phyloP scores from a whole-genome alignment of 2,888 invertebrate species.

The Dioctria linearis region DNA sequence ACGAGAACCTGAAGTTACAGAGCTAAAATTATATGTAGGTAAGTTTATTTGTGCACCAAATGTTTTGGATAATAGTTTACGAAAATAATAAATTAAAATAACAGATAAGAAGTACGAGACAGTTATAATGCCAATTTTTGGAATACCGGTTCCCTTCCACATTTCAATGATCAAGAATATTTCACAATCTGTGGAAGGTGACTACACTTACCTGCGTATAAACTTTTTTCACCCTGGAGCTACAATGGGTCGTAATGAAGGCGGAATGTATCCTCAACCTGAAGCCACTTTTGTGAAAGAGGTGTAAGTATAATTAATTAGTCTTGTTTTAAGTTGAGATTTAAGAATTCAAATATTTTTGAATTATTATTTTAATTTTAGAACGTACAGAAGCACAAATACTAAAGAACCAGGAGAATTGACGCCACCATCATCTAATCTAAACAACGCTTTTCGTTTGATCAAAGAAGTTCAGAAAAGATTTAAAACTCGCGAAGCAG shows the following conservation, averaged over 20 bases:
- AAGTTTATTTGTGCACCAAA: conserved; percentile 67
- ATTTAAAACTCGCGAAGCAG: conserved; percentile 97
- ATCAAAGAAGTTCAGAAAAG: conserved; percentile 99
- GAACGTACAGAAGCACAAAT: conserved; percentile 97
- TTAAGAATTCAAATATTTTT: background rate
- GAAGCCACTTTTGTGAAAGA: conserved; percentile 99
- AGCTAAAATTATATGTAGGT: conserved; percentile 96
- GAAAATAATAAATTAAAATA: conserved; percentile 61
- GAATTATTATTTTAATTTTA: conserved; percentile 66
- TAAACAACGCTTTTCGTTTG: conserved; percentile 96
- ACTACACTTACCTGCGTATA: conserved; percentile 97
- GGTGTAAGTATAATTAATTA: conserved; percentile 78
- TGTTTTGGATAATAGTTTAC: background rate
- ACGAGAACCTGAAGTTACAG: conserved; percentile 91
- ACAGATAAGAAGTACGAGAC: conserved; percentile 97
- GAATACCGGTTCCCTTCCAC: conserved; percentile 96
- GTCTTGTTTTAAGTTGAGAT: background rate
- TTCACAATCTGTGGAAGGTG: conserved; percentile 98
- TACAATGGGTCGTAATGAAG: conserved; percentile 94
- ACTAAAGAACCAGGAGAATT: conserved; percentile 97
- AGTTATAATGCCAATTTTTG: conserved; percentile 97
- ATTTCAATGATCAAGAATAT: conserved; percentile 99
- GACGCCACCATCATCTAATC: conserved; percentile 93
- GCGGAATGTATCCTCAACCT: conserved; percentile 91
- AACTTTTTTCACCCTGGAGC: conserved; percentile 99